Conservation (phyloP, 2,888 invertebrate species). For the Caenorhabditis sp. region DNA sequence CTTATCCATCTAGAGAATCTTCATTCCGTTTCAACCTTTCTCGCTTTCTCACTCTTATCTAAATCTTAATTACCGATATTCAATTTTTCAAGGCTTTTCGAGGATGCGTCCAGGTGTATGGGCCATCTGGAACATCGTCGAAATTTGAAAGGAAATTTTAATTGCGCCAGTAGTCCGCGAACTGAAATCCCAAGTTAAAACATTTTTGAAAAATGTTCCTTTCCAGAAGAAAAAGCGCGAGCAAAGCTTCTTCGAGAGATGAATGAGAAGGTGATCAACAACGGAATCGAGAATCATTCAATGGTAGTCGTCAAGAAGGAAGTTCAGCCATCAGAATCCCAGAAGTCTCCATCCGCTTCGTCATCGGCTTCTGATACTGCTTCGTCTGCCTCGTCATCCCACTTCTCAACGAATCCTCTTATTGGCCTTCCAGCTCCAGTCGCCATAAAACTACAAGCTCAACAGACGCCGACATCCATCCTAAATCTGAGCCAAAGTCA, state of each 20-base stretch:
- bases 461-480: constrained; percentile 16
- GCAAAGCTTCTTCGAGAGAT: constrained; percentile 69
- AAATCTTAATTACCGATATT: constrained; percentile 47
- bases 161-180: background rate
- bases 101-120: constrained; percentile 31
- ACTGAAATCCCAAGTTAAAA: background rate
- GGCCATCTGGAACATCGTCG: constrained; percentile 19
- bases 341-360: constrained; percentile 69
- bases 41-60: constrained; percentile 41
- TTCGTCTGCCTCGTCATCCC: constrained; percentile 70
- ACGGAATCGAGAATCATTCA: constrained; percentile 46
- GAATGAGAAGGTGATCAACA: constrained; percentile 66
- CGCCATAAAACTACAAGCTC: constrained; percentile 56
- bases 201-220: background rate
- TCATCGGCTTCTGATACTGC: constrained; percentile 75
- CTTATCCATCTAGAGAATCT: constrained; percentile 36
- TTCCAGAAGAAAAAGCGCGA: constrained; percentile 73
- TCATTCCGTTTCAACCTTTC: constrained; percentile 32
- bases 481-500: constrained; percentile 30
- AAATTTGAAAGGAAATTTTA: background rate
- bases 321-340: constrained; percentile 47
- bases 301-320: constrained; percentile 47
- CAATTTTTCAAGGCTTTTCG: constrained; percentile 36
- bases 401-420: constrained; percentile 48
- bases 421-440: constrained; percentile 68